Evolutionary conservation across 2,113 vertebrate genomes (phyloP).

Genomic region (Columba janthina): DNA sequence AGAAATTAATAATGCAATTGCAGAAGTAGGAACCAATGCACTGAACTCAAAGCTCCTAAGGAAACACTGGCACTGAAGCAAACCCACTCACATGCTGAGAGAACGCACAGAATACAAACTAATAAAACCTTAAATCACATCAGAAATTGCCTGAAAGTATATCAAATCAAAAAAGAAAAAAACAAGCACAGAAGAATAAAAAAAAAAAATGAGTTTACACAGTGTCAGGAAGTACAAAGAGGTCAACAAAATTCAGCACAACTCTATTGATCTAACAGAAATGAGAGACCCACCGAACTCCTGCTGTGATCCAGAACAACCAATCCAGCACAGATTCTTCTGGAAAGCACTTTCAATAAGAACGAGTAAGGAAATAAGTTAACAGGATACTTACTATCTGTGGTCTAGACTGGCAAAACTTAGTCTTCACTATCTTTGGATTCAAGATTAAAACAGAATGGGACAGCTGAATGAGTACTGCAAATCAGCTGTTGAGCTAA

Average conservation of each 20-base stretch:
- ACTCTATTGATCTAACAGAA: neutral
- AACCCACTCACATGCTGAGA: neutral
- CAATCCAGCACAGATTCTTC: neutral
- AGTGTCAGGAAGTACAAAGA: neutral
- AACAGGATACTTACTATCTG: neutral
- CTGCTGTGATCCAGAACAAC: neutral
- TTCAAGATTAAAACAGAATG: neutral
- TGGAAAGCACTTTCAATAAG: neutral
- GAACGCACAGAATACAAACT: neutral
- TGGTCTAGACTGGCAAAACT: neutral
- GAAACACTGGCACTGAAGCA: neutral
- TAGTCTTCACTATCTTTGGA: neutral
- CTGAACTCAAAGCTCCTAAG: conserved; percentile 7
- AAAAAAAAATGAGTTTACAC: neutral
- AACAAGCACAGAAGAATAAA: neutral
- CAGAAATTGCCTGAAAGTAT: neutral
- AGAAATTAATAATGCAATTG: conserved; percentile 14
- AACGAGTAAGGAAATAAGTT: neutral
- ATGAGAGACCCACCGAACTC: neutral
- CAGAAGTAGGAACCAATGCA: neutral
- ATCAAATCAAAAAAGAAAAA: neutral
- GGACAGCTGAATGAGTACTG: neutral
- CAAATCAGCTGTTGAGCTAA: neutral
- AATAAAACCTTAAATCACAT: conserved; percentile 1
- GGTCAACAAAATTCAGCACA: neutral